A percentile compares a stretch with the other conserved stretches of the same genome.
phyloP scores from a whole-genome alignment of 2,888 invertebrate species.

The Hirudinaria manillensis region DNA sequence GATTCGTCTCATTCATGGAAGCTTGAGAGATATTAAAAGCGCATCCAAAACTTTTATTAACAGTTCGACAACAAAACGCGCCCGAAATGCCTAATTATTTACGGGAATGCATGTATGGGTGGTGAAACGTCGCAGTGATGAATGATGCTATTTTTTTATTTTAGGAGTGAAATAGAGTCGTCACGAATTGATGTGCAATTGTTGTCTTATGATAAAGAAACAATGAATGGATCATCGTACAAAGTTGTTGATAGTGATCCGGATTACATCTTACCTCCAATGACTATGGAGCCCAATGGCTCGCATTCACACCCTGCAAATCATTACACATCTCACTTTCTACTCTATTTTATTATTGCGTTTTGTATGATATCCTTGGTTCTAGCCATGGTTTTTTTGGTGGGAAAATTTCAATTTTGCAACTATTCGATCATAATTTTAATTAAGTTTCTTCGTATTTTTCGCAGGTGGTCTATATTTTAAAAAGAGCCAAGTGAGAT shows the following conservation, averaged over 20 bases:
- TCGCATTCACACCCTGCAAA: neutral
- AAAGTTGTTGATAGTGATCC: slow-evolving; percentile 1
- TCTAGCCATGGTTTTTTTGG: slow-evolving; percentile 25
- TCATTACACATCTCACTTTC: slow-evolving; percentile 19
- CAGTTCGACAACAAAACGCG: neutral
- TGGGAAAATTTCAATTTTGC: neutral
- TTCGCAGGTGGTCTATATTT: slow-evolving; percentile 17
- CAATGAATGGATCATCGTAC: neutral
- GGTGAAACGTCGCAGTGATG: neutral
- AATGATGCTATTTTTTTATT: neutral
- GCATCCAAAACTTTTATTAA: no score
- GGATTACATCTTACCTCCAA: slow-evolving; percentile 9
- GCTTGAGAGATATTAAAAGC: no score
- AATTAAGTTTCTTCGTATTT: neutral
- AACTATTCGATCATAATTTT: neutral
- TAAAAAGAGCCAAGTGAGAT: slow-evolving; percentile 27
- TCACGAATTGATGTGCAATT: neutral
- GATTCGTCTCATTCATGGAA: no score
- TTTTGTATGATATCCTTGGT: slow-evolving; percentile 28
- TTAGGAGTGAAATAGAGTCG: neutral
- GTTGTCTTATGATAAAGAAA: slow-evolving; percentile 5
- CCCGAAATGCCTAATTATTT: slow-evolving; percentile 7
- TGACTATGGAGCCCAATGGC: slow-evolving; percentile 2
- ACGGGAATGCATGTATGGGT: neutral
- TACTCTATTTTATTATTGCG: slow-evolving; percentile 29